Conservation (phyloP, 2,888 invertebrate species). For the Phyllotreta striolata region DNA sequence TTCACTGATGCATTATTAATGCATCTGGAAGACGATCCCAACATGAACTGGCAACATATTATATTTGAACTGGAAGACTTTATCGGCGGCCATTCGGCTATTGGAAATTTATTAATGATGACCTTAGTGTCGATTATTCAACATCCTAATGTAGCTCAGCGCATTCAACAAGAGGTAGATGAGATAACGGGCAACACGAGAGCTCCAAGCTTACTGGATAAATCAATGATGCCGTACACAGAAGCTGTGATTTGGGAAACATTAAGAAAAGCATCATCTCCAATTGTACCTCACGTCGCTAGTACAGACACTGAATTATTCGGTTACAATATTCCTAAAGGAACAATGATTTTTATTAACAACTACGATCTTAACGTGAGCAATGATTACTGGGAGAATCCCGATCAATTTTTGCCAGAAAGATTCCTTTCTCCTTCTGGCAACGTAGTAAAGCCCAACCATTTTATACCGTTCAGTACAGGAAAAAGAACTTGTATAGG, state of each 20-base stretch:
- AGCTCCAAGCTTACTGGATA: constrained; percentile 71
- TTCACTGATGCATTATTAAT: constrained; percentile 82
- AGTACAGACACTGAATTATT: constrained; percentile 77
- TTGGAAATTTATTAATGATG: constrained; percentile 84
- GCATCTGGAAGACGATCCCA: constrained; percentile 66
- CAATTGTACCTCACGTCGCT: constrained; percentile 90
- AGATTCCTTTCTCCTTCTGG: constrained; percentile 69
- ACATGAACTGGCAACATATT: constrained; percentile 79
- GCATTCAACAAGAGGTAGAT: constrained; percentile 76
- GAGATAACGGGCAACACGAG: constrained; percentile 64
- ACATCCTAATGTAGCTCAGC: constrained; percentile 70
- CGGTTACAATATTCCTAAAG: constrained; percentile 76
- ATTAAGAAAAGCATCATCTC: constrained; percentile 80
- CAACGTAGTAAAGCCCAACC: constrained; percentile 67
- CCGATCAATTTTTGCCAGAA: constrained; percentile 76
- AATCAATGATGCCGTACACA: constrained; percentile 76
- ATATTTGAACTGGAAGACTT: constrained; percentile 88
- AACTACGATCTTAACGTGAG: constrained; percentile 83
- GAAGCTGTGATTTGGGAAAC: constrained; percentile 85
- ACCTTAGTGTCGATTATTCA: constrained; percentile 74
- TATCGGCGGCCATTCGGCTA: constrained; percentile 86
- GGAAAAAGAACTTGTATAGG: constrained; percentile 89
- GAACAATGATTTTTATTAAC: constrained; percentile 84
- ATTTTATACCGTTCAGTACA: constrained; percentile 86
- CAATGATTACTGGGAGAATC: constrained; percentile 75